Conservation (phyloP, 1,140 invertebrate species). For the Drosophila jambulina region DNA sequence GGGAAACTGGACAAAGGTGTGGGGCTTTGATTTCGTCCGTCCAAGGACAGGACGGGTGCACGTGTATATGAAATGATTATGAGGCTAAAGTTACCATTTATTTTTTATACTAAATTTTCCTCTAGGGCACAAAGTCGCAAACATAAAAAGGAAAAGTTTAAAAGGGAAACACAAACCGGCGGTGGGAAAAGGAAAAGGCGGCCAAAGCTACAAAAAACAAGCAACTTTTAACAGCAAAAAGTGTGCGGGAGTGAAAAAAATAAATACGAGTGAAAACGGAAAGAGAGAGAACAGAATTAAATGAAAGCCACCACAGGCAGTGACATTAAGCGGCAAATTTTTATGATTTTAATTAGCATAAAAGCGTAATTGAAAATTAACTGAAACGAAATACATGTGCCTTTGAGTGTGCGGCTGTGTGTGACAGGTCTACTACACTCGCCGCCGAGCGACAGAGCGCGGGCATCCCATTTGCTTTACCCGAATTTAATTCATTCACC, state of each 20-base stretch:
- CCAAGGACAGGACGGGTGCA: constrained; percentile 36
- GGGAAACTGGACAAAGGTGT: background rate
- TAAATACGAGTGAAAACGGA: constrained; percentile 19
- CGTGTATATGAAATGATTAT: constrained; percentile 48
- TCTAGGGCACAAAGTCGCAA: constrained; percentile 49
- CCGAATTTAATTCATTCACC: constrained; percentile 36
- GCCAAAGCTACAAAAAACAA: constrained; percentile 46
- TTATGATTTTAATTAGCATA: constrained; percentile 79
- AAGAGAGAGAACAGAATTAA: constrained; percentile 40
- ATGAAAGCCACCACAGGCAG: constrained; percentile 50
- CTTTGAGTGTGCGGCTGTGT: constrained; percentile 18
- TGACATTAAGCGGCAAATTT: constrained; percentile 64
- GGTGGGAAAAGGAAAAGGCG: constrained; percentile 40
- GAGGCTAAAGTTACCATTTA: constrained; percentile 51
- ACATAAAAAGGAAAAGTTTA: constrained; percentile 53
- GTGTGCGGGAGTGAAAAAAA: constrained; percentile 12
- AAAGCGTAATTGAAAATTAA: constrained; percentile 82
- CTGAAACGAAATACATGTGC: constrained; percentile 71
- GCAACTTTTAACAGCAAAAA: constrained; percentile 44
- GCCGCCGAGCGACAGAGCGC: background rate
- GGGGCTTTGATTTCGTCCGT: background rate
- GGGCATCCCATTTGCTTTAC: constrained; percentile 23
- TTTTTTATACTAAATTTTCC: constrained; percentile 27
- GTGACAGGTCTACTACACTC: constrained; percentile 4
- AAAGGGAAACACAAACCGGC: constrained; percentile 54